Conservation (phyloP, 1,140 invertebrate species). For the Lethrus apterus region DNA sequence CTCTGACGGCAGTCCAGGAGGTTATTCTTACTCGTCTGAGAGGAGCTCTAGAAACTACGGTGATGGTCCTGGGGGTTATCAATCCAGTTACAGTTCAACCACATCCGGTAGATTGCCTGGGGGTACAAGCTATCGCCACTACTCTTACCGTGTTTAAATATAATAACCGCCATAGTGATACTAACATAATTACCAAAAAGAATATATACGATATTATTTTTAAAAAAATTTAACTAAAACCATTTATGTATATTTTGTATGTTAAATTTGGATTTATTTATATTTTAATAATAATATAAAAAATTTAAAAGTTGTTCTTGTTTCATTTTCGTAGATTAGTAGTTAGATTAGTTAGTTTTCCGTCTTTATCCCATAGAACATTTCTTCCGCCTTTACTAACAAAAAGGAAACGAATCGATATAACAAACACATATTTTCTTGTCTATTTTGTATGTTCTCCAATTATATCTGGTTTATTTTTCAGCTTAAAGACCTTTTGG, state of each 20-base stretch:
- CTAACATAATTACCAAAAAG: background rate
- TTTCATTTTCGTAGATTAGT: constrained; percentile 7
- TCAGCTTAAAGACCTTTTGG: background rate
- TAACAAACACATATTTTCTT: constrained; percentile 10
- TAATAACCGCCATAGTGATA: constrained; percentile 6
- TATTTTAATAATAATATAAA: constrained; percentile 11
- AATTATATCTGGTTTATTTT: background rate
- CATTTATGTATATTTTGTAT: constrained; percentile 12
- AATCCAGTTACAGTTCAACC: constrained; percentile 65
- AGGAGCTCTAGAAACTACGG: constrained; percentile 55
- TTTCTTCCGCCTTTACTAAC: constrained; percentile 8
- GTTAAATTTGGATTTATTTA: constrained; percentile 10
- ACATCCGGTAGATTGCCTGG: constrained; percentile 68
- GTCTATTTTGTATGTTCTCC: too few species aligned
- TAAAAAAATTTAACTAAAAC: background rate
- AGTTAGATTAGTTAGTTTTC: constrained; percentile 4
- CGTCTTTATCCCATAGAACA: background rate
- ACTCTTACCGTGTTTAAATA: constrained; percentile 74
- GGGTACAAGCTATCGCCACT: constrained; percentile 74
- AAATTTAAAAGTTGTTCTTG: background rate
- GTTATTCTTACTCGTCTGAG: constrained; percentile 66
- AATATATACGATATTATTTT: constrained; percentile 2
- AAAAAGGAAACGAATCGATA: constrained; percentile 2
- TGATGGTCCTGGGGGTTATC: constrained; percentile 70
- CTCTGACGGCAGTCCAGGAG: constrained; percentile 56